Conservation (phyloP, 1,140 invertebrate genomes). For the Riptortus pedestris region DNA sequence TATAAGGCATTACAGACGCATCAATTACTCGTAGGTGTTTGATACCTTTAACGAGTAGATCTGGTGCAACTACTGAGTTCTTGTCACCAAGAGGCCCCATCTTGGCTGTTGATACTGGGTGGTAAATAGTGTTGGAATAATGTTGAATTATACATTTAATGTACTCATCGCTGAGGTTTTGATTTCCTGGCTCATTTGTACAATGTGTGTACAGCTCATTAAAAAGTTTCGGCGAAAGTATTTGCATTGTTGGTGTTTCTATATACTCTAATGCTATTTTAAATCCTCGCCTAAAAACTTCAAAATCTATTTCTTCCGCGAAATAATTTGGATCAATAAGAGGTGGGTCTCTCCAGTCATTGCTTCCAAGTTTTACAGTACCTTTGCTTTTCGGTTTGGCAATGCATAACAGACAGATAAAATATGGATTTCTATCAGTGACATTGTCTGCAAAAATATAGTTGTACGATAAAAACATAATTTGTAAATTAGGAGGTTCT, state of each 20-base stretch:
- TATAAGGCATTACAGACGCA: conserved; percentile 42
- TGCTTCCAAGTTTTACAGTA: conserved; percentile 48
- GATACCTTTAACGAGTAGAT: conserved; percentile 38
- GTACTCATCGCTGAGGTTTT: background rate
- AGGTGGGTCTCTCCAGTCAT: conserved; percentile 58
- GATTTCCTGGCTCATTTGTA: background rate
- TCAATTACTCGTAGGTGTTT: conserved; percentile 44
- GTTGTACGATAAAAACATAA: background rate
- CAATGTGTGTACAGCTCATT: background rate
- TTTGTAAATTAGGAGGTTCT: conserved; percentile 47
- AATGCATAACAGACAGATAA: background rate
- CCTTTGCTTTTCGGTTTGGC: conserved; percentile 55
- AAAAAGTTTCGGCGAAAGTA: conserved; percentile 19
- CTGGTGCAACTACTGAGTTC: conserved; percentile 46
- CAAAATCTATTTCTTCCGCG: conserved; percentile 51
- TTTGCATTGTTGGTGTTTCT: conserved; percentile 31
- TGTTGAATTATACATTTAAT: conserved; percentile 9
- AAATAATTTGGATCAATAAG: conserved; percentile 73
- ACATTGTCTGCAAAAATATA: background rate
- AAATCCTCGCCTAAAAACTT: conserved; percentile 45
- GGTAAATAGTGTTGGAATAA: conserved; percentile 32
- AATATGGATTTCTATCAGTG: background rate
- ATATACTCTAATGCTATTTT: conserved; percentile 9
- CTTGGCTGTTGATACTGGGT: conserved; percentile 35
- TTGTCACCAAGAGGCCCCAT: conserved; percentile 41